Evolutionary conservation across 2,113 vertebrate species (phyloP), one percentile per base, ranked within the genome.

Genomic region (Calonectris borealis): DNA sequence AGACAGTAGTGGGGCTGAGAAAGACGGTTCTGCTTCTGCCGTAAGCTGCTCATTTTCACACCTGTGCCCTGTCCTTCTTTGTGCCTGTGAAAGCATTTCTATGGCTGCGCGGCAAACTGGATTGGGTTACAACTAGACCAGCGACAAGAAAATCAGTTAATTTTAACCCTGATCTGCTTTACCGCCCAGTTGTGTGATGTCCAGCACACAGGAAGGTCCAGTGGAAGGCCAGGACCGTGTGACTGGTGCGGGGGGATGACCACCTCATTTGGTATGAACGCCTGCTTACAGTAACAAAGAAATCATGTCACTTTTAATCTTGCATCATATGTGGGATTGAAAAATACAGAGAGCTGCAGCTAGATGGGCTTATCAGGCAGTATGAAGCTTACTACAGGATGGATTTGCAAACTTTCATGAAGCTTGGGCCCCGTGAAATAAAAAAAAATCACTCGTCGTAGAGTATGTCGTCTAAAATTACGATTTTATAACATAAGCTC

Each of bases 211-310:
- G 61, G 26, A 52, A 7, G 12, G 52, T 54, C 58, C 62, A 38
- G 32, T 9, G 64, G 49, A 52, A 86, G 62, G 24, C 48, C 54
- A 94, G 54, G 48, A 76, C n/a, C 0, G 0, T 34, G 34, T 44
- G 70, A 83, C n/a, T 1, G 7, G n/a, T 4, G 5, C 78, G 38
- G 48, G n/a, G 44, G 21, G 19, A n/a, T 88, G 72, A 54, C 31
- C 34, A 17, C 46, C 29, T 90, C 11, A 1, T 83, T 80, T 76
- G 76, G 49, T 52, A 46, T 64, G 49, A 86, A 57, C 0, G 3
- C 20, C 44, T 77, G 75, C 83, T 72, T 80, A 51, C 36, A 34
- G 70, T 70, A 52, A 93, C 88, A 94, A 85, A 90, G 71, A 88
- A 83, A 76, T 83, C 36, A 29, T 27, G 65, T 69, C 36, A 66